Conservation (phyloP, 2,797 vertebrate species). For the Microchirus variegatus region DNA sequence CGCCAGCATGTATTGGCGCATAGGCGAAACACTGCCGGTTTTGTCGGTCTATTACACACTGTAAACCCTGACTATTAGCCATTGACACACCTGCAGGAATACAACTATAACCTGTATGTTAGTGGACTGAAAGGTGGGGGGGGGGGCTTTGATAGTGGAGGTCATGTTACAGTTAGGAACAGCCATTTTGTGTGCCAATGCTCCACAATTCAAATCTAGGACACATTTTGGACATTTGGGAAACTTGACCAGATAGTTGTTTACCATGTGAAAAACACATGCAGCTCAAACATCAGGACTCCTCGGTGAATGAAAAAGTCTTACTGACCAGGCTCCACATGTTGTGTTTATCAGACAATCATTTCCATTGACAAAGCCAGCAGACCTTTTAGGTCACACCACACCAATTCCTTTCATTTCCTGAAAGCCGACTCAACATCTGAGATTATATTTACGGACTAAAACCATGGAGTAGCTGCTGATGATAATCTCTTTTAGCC, state of each 20-base stretch:
- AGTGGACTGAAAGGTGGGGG: conserved; percentile 16
- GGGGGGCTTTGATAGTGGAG: background rate
- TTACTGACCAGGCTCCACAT: background rate
- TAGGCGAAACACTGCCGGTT: conserved; percentile 12
- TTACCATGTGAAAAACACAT: too few relatives aligned
- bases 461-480: background rate
- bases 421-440: background rate
- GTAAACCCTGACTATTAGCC: conserved; percentile 22
- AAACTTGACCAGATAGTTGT: too few relatives aligned
- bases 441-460: background rate
- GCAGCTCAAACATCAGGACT: background rate
- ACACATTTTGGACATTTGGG: too few relatives aligned
- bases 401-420: background rate
- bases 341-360: conserved; percentile 4
- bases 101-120: conserved; percentile 8
- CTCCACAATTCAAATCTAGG: too few relatives aligned
- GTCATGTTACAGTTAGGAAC: too few relatives aligned
- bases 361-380: conserved; percentile 17
- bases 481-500: background rate
- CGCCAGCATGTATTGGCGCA: too few relatives aligned
- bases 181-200: too few relatives aligned
- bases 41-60: conserved; percentile 21
- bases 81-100: conserved; percentile 27
- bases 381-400: conserved; percentile 1
- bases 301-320: background rate